Conservation (phyloP, 2,113 vertebrate genomes). For the Ifrita kowaldi region DNA sequence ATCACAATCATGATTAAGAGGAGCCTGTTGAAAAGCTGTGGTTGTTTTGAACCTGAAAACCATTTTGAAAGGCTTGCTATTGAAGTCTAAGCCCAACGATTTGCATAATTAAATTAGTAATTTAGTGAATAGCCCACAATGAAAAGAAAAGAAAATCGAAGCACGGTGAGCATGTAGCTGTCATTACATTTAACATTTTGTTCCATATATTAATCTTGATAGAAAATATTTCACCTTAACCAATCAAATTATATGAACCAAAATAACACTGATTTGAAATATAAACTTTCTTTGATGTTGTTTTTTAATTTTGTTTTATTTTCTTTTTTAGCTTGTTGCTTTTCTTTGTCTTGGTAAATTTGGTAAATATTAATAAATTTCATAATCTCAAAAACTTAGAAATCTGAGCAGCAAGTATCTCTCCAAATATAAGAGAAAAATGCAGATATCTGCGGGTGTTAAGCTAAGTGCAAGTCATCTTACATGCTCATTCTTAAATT, state of each 20-base stretch:
- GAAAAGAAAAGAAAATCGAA: not conserved
- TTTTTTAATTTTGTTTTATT: not conserved
- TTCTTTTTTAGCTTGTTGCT: rapidly evolving
- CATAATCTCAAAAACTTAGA: not conserved
- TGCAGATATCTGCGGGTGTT: not conserved
- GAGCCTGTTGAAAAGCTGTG: not conserved
- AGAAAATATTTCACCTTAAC: not conserved
- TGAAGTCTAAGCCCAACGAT: rapidly evolving
- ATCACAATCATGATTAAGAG: not conserved
- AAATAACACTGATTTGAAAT: not conserved
- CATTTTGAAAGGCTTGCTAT: not conserved
- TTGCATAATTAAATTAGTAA: not conserved
- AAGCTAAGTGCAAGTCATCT: not conserved
- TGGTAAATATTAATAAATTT: not conserved
- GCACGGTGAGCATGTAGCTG: not conserved
- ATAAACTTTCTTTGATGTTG: not conserved
- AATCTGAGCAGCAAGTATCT: not conserved
- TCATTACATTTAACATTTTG: not conserved
- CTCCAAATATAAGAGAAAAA: not conserved
- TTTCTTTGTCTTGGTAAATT: not conserved
- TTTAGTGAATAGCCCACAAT: not conserved
- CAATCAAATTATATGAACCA: not conserved
- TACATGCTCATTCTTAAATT: not conserved
- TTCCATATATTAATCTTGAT: not conserved
- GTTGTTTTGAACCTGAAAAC: not conserved